Evolutionary conservation across 2,888 invertebrate species (phyloP), one percentile per base, ranked within the genome.

Genomic region (Lochmaea crataegi): DNA sequence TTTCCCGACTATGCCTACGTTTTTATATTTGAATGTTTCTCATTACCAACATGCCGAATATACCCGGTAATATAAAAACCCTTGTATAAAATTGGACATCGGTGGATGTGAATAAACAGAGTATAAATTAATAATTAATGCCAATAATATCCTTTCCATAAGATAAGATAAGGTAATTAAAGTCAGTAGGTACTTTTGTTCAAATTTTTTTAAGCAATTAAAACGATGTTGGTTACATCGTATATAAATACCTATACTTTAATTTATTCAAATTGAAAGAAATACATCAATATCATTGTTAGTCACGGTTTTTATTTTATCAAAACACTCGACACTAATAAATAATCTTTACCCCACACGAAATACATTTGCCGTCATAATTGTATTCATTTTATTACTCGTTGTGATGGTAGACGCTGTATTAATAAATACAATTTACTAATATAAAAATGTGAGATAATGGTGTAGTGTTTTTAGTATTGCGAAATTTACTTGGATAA

Each of bases 331-430:
- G 18, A 16, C 48, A 48, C 10, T 9, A 0, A 18, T 53, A 53
- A 53, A 53, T 53, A 18, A 53, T 53, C 53, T 16, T 53, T 18
- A 53, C 11, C n/a, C 53, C 53, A 16, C 53, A 53, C 53, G 14
- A 53, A 53, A 53, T 10, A 10, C 53, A 53, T 53, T 53, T 16
- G 53, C 53, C 16, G 3, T 53, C 53, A 16, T 51, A 9, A 53
- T 53, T 51, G 10, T 53, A 45, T 53, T 53, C 53, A 53, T 53
- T 53, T 18, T 10, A 10, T 18, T 53, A 16, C 18, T 53, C 9
- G 18, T 53, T 16, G 53, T 53, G 53, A 16, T 53, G 16, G 53
- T 16, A 53, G 18, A 53, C n/a, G 53, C 53, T 53, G 53, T 53
- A 53, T 18, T 18, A 53, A 18, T 0, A 5, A 51, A 51, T 51